A percentile compares a stretch with the other conserved stretches of the same genome.
These are phyloP conservation scores for Lordiphosa andalusiaca DNA, from an alignment of 2,888 invertebrate genomes.

Conservation along the genomic window DNA sequence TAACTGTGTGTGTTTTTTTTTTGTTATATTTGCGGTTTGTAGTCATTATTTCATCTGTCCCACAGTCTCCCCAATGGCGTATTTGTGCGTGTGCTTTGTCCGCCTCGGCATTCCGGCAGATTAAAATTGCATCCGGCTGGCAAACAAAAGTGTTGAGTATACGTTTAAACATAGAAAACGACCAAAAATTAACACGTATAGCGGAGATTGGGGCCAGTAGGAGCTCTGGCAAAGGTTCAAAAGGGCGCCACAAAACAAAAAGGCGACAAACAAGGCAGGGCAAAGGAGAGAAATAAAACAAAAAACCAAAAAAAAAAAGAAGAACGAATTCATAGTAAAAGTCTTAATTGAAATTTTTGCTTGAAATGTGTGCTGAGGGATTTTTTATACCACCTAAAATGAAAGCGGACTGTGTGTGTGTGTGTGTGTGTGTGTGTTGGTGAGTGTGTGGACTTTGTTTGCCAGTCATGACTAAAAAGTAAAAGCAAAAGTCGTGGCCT, in stretches of 20 bases:
- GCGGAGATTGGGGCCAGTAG: slow-evolving; percentile 1
- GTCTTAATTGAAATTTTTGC: slow-evolving; percentile 77
- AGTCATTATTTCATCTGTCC: slow-evolving; percentile 62
- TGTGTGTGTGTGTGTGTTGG: slow-evolving; percentile 36
- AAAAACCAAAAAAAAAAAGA: slow-evolving; percentile 23
- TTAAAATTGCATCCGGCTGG: slow-evolving; percentile 73
- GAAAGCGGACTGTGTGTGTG: slow-evolving; percentile 45
- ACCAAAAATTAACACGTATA: slow-evolving; percentile 49
- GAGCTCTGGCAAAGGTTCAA: slow-evolving; percentile 28
- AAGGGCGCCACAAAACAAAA: slow-evolving; percentile 41
- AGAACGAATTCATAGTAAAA: slow-evolving; percentile 69
- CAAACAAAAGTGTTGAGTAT: slow-evolving; percentile 68
- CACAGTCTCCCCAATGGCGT: slow-evolving; percentile 5
- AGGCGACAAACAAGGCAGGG: slow-evolving; percentile 29
- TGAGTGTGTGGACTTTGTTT: slow-evolving; percentile 59
- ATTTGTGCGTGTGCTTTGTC: slow-evolving; percentile 19
- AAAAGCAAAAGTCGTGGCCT: slow-evolving; percentile 51
- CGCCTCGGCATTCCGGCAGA: slow-evolving; percentile 57
- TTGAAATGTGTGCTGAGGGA: slow-evolving; percentile 60
- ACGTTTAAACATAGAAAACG: slow-evolving; percentile 44
- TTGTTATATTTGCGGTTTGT: slow-evolving; percentile 61
- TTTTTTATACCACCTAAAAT: slow-evolving; percentile 59
- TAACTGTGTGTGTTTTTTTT: slow-evolving; percentile 23
- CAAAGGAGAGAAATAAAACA: slow-evolving; percentile 11
- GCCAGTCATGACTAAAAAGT: slow-evolving; percentile 45